Evolutionary conservation across 2,113 vertebrate species (phyloP).

Genomic region (Psammodynastes pulverulentus): DNA sequence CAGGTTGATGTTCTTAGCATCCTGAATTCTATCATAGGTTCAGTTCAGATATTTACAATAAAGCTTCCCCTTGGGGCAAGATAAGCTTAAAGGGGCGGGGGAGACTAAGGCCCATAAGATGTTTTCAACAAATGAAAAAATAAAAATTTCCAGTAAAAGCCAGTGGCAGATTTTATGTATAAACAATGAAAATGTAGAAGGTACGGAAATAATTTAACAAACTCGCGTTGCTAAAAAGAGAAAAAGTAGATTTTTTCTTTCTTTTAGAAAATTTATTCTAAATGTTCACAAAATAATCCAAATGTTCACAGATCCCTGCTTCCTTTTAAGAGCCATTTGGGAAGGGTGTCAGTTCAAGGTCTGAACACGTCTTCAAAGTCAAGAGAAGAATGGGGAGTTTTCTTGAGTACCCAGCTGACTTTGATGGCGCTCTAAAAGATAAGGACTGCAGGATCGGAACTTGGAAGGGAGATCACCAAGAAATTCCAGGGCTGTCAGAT

Average conservation of each 20-base stretch:
- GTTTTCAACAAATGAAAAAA: background rate
- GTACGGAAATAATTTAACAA: background rate
- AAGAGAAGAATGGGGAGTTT: background rate
- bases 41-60: background rate
- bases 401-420: background rate
- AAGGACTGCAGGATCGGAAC: background rate
- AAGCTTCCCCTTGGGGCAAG: background rate
- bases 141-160: background rate
- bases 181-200: background rate
- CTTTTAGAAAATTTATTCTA: background rate
- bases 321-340: background rate
- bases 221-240: background rate
- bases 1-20: background rate
- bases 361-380: background rate
- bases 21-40: background rate
- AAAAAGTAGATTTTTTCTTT: background rate
- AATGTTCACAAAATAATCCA: background rate
- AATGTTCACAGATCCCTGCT: background rate
- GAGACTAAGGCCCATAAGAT: background rate
- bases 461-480: background rate
- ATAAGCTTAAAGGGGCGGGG: background rate
- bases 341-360: background rate
- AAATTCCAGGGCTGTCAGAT: background rate
- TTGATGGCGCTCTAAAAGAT: background rate
- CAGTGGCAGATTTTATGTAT: background rate